phyloP scores from a whole-genome alignment of 2,888 invertebrate species.

The Nemotelus nigrinus region DNA sequence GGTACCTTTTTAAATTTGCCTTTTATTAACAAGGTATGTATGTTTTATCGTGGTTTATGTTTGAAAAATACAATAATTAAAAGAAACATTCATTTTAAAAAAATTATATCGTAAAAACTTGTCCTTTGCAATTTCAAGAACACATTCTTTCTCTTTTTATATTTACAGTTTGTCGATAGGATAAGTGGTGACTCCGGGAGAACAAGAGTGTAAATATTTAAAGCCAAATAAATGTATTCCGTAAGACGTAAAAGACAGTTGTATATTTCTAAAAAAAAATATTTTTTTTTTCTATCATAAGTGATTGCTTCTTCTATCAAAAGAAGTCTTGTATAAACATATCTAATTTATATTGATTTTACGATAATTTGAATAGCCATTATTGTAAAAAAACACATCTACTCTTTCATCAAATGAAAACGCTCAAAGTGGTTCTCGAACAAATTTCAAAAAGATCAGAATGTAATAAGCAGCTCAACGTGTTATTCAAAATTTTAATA shows the following conservation, averaged over 20 bases:
- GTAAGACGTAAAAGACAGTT: constrained; percentile 36
- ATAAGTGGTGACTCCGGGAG: constrained; percentile 84
- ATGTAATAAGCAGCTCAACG: too few relatives aligned
- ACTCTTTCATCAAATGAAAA: too few relatives aligned
- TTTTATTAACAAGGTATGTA: constrained; percentile 82
- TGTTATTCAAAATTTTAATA: too few relatives aligned
- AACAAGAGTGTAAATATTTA: constrained; percentile 75
- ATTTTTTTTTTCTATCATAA: not conserved
- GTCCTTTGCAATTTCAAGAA: not conserved
- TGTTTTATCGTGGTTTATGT: constrained; percentile 7
- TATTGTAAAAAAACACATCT: too few relatives aligned
- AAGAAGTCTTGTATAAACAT: not conserved
- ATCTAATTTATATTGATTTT: not conserved
- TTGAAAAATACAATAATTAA: not conserved
- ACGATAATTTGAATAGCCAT: too few relatives aligned
- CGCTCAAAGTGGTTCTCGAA: too few relatives aligned
- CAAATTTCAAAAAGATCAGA: too few relatives aligned
- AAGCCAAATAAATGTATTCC: constrained; percentile 43
- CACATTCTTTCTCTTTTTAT: constrained; percentile 51
- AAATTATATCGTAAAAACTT: too few relatives aligned
- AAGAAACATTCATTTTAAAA: not conserved
- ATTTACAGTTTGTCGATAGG: constrained; percentile 77
- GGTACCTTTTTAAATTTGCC: constrained; percentile 91
- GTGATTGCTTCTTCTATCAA: not conserved
- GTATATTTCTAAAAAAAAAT: constrained; percentile 13